Evolutionary conservation across 2,797 vertebrate species (phyloP).

Genomic region (Phalanger gymnotis): DNA sequence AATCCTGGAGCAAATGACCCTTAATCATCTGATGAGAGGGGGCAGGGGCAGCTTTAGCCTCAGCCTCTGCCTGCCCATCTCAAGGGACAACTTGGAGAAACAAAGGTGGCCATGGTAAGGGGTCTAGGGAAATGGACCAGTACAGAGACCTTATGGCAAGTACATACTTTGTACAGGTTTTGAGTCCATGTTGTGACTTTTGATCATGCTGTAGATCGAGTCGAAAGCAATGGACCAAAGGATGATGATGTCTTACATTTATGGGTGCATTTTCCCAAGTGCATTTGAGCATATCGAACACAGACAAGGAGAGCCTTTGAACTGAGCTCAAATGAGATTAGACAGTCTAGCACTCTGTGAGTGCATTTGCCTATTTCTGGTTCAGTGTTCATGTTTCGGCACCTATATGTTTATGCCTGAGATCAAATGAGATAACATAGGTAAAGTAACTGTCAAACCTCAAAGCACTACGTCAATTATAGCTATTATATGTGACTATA

Average conservation of each 20-base stretch:
- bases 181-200: not conserved
- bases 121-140: not conserved
- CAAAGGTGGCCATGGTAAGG: not conserved
- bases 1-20: conserved; percentile 67
- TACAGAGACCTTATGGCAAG: not conserved
- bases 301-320: not conserved
- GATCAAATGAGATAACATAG: not conserved
- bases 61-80: not conserved
- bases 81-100: not conserved
- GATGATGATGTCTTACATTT: not conserved
- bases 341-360: not conserved
- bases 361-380: not conserved
- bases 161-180: not conserved
- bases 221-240: not conserved
- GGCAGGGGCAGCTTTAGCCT: not conserved
- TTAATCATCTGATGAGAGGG: conserved; percentile 31
- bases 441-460: not conserved
- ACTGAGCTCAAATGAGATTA: not conserved
- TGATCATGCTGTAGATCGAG: not conserved
- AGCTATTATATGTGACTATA: not conserved
- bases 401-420: not conserved
- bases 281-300: not conserved
- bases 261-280: not conserved
- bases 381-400: not conserved
- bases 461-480: not conserved